phyloP scores from a whole-genome alignment of 2,888 invertebrate genomes.

The Cataglyphis livida region DNA sequence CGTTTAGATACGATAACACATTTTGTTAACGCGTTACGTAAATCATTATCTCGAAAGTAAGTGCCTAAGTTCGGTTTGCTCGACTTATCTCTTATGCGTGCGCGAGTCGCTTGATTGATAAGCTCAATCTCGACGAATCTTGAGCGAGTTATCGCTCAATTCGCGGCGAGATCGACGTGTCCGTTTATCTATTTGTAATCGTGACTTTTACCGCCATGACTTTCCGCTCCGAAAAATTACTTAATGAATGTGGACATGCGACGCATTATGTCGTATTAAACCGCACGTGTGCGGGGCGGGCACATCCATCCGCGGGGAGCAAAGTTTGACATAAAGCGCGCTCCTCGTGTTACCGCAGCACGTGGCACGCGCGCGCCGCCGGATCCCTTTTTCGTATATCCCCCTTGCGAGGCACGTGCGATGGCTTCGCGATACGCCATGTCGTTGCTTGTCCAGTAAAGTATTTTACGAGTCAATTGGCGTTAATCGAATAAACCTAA shows the following conservation, averaged over 20 bases:
- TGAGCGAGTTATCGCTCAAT: not conserved
- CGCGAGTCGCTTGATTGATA: constrained; percentile 26
- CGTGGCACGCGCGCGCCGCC: constrained; percentile 48
- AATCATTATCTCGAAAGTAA: constrained; percentile 3
- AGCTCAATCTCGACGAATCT: not conserved
- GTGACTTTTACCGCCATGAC: constrained; percentile 56
- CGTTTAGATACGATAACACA: not conserved
- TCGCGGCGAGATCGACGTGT: constrained; percentile 33
- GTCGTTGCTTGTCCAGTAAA: constrained; percentile 60
- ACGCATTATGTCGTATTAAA: constrained; percentile 82
- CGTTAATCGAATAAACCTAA: constrained; percentile 41
- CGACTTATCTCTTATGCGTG: constrained; percentile 12
- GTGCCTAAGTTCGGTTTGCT: not conserved
- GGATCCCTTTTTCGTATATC: constrained; percentile 33
- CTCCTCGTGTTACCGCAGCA: constrained; percentile 69
- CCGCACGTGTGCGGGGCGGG: constrained; percentile 73
- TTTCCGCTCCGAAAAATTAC: constrained; percentile 78
- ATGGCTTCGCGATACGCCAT: constrained; percentile 57
- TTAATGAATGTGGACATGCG: constrained; percentile 84
- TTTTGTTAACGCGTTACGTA: not conserved
- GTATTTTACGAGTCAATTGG: constrained; percentile 37
- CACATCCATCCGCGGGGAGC: constrained; percentile 62
- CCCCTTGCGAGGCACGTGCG: constrained; percentile 48
- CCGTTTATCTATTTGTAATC: constrained; percentile 15
- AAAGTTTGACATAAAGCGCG: constrained; percentile 62